Percentiles rank a stretch among this genome's conserved stretches.
phyloP scores from a whole-genome alignment of 2,797 vertebrate genomes.

The Chiropotes sagulatus region DNA sequence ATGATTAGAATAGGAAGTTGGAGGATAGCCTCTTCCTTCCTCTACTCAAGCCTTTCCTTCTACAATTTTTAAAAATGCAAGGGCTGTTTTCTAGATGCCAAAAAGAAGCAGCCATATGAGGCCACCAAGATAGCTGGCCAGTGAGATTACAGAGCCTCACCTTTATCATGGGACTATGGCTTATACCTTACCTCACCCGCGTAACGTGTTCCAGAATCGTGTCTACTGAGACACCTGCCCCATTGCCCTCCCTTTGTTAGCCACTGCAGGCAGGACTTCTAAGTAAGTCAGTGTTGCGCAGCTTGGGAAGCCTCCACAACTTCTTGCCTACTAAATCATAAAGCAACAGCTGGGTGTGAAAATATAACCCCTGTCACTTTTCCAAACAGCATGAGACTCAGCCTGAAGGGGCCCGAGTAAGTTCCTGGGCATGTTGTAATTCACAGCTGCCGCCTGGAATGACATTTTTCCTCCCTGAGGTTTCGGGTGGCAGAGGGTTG shows the following conservation, averaged over 20 bases:
- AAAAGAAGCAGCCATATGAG: background rate
- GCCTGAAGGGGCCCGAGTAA: constrained; percentile 15
- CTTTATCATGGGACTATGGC: constrained; percentile 31
- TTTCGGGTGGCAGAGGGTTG: background rate
- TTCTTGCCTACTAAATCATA: constrained; percentile 42
- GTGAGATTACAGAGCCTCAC: constrained; percentile 1
- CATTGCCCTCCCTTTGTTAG: background rate
- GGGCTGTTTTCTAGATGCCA: constrained; percentile 11
- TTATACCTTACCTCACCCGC: background rate
- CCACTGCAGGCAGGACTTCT: background rate
- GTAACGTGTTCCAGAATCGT: constrained; percentile 16
- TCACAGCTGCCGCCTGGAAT: constrained; percentile 57
- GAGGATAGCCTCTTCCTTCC: background rate
- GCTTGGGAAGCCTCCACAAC: background rate
- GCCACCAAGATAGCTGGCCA: constrained; percentile 50
- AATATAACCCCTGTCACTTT: constrained; percentile 65
- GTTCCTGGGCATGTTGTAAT: constrained; percentile 24
- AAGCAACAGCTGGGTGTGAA: constrained; percentile 61
- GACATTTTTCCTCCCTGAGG: background rate
- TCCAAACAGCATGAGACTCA: constrained; percentile 44
- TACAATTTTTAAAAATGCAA: background rate
- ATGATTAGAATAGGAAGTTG: background rate
- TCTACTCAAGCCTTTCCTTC: background rate
- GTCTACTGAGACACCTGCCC: constrained; percentile 55
- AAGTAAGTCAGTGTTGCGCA: background rate